These are phyloP conservation scores for Meganola albula DNA, from an alignment of 2,888 invertebrate genomes.

Conservation along the genomic window DNA sequence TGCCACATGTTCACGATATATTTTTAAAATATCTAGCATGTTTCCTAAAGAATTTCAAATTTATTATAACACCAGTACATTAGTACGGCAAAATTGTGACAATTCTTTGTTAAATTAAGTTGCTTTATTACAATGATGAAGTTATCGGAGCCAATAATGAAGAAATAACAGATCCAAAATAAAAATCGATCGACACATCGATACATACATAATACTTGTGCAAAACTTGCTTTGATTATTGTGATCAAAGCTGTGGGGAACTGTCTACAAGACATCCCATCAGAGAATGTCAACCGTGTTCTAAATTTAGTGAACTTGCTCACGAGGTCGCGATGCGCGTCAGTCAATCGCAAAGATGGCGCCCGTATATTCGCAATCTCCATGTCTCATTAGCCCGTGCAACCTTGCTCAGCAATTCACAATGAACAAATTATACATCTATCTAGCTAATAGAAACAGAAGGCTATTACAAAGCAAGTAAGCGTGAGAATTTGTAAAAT, in stretches of 20 bases:
- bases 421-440: slow-evolving; percentile 48
- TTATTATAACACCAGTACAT: too few species aligned
- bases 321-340: slow-evolving; percentile 54
- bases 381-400: slow-evolving; percentile 50
- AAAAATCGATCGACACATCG: neutral
- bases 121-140: too few species aligned
- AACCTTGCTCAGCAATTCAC: slow-evolving; percentile 59
- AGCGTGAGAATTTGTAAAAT: slow-evolving; percentile 47
- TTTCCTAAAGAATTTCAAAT: too few species aligned
- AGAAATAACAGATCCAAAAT: neutral
- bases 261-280: slow-evolving; percentile 22
- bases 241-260: too few species aligned
- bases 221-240: too few species aligned
- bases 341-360: slow-evolving; percentile 60
- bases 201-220: too few species aligned
- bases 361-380: slow-evolving; percentile 54
- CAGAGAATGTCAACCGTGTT: slow-evolving; percentile 47
- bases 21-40: slow-evolving; percentile 20
- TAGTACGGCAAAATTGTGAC: too few species aligned
- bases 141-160: too few species aligned
- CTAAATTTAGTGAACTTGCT: slow-evolving; percentile 60
- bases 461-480: slow-evolving; percentile 43
- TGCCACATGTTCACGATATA: slow-evolving; percentile 39
- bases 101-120: too few species aligned
- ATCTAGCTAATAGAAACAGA: slow-evolving; percentile 43